A percentile compares a stretch with the other conserved stretches of the same genome.
These are phyloP conservation scores for Catocala fraxini DNA, from an alignment of 2,888 invertebrate species.

Conservation along the genomic window DNA sequence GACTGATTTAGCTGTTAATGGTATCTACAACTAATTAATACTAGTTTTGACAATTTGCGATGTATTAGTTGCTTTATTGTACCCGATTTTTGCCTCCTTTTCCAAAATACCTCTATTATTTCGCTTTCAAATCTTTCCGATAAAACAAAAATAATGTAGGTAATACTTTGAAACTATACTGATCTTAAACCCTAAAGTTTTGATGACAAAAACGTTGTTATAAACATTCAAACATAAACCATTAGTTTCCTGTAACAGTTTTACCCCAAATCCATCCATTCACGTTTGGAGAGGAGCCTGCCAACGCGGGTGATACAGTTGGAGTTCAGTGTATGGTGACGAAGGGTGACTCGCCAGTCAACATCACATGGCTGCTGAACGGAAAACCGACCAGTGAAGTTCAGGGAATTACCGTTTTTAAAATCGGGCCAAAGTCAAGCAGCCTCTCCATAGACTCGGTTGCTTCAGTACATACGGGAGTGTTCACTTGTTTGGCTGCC, in stretches of 20 bases:
- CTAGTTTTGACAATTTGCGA: neutral
- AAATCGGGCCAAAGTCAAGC: slow-evolving; percentile 89
- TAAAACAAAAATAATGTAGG: no score
- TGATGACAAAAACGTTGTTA: neutral
- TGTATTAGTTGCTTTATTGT: slow-evolving; percentile 11
- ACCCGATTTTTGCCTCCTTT: slow-evolving; percentile 4
- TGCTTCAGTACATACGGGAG: slow-evolving; percentile 91
- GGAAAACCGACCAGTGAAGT: slow-evolving; percentile 86
- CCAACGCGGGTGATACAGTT: slow-evolving; percentile 92
- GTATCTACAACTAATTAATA: slow-evolving; percentile 7
- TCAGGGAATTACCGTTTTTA: slow-evolving; percentile 87
- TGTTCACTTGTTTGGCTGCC: slow-evolving; percentile 91
- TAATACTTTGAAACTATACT: no score
- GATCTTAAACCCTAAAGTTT: neutral
- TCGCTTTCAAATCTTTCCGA: no score
- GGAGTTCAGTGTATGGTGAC: slow-evolving; percentile 92
- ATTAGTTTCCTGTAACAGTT: slow-evolving; percentile 78
- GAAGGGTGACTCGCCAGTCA: slow-evolving; percentile 93
- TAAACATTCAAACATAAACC: neutral
- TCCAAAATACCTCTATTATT: neutral
- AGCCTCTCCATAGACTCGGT: slow-evolving; percentile 92
- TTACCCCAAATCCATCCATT: slow-evolving; percentile 93
- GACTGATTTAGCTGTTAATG: slow-evolving; percentile 79
- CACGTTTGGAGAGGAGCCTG: slow-evolving; percentile 92
- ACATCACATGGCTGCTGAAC: slow-evolving; percentile 92